Percentiles rank a stretch among this genome's conserved stretches.
Conservation (phyloP, 2,888 invertebrate species). For the Liodrosophila aerea region DNA sequence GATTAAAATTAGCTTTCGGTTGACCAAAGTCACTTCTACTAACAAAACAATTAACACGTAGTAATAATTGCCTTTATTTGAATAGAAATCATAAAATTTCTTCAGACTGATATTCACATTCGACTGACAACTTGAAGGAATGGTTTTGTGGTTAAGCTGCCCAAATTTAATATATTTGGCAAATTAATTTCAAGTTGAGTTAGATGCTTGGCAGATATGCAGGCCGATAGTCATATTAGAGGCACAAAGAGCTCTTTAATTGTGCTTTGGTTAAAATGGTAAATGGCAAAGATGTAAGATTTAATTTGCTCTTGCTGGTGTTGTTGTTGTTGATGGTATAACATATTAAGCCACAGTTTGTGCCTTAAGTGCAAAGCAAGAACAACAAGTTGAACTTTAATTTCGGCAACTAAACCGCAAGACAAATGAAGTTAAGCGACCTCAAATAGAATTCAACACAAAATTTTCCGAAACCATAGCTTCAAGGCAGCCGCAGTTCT, state of each 20-base stretch:
- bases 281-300: background rate
- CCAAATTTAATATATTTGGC: constrained; percentile 2
- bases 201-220: background rate
- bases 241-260: too few relatives aligned
- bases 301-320: background rate
- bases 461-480: constrained; percentile 41
- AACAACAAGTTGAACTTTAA: constrained; percentile 37
- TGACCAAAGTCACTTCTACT: too few relatives aligned
- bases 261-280: background rate
- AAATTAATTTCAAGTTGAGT: constrained; percentile 8
- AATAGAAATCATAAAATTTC: too few relatives aligned
- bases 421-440: constrained; percentile 51
- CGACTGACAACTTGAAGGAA: background rate
- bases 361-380: constrained; percentile 15
- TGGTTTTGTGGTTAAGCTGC: background rate
- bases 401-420: constrained; percentile 44
- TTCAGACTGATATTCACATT: too few relatives aligned
- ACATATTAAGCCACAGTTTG: constrained; percentile 11
- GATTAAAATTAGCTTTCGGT: too few relatives aligned
- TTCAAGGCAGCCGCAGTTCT: constrained; percentile 30
- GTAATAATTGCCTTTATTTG: too few relatives aligned
- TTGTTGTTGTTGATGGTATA: background rate
- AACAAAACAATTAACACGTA: too few relatives aligned
- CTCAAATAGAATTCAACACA: constrained; percentile 46
- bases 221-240: background rate